A percentile compares a stretch with the other conserved stretches of the same genome.
Conservation (phyloP, 2,797 vertebrate species). For the Chromobotia macracanthus region DNA sequence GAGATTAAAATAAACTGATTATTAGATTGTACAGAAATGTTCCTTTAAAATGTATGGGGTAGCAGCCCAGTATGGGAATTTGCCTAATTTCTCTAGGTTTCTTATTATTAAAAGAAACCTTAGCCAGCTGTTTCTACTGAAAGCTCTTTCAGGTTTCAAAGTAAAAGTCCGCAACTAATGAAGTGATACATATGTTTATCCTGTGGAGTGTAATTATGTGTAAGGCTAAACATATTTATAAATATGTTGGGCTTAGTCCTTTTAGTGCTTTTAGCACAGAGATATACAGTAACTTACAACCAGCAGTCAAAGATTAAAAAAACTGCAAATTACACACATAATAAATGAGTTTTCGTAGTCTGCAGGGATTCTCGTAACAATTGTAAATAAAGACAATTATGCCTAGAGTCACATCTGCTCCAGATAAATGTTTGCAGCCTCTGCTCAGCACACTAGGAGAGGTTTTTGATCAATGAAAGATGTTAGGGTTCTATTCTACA, state of each 20-base stretch:
- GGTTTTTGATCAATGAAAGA: conserved; percentile 41
- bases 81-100: neutral
- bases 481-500: conserved; percentile 20
- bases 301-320: conserved; percentile 2
- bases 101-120: neutral
- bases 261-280: conserved; percentile 8
- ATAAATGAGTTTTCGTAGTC: neutral
- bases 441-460: conserved; percentile 19
- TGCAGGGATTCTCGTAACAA: conserved; percentile 28
- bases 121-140: neutral
- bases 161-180: neutral
- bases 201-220: neutral
- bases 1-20: too few relatives aligned
- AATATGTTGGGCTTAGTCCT: neutral
- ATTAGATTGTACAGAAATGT: too few relatives aligned
- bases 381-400: conserved; percentile 37
- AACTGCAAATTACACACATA: neutral
- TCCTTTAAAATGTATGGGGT: conserved; percentile 35
- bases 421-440: conserved; percentile 50
- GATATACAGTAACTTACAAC: neutral
- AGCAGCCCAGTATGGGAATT: neutral
- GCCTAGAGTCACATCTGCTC: conserved; percentile 40
- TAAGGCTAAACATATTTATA: neutral
- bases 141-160: neutral
- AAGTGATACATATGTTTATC: conserved; percentile 4